These are phyloP conservation scores for Oeneis ivallda DNA, from an alignment of 2,888 invertebrate species.

Conservation along the genomic window DNA sequence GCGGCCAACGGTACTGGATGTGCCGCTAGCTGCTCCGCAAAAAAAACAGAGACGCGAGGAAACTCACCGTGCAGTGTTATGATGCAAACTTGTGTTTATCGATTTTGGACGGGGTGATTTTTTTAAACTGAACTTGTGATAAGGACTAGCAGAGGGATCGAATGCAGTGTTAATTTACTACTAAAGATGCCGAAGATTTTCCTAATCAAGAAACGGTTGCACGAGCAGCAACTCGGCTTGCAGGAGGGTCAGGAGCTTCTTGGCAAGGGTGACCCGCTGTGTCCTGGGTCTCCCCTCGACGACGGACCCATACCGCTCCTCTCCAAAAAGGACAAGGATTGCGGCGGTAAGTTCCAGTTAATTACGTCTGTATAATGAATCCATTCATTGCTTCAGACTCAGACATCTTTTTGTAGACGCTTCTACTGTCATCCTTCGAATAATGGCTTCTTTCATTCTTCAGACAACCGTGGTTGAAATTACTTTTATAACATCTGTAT, in stretches of 20 bases:
- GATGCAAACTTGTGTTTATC: conserved; percentile 69
- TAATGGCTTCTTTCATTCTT: conserved; percentile 37
- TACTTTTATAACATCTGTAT: background rate
- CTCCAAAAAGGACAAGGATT: conserved; percentile 77
- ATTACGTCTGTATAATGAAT: conserved; percentile 40
- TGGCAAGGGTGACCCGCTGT: conserved; percentile 83
- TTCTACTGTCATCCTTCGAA: conserved; percentile 40
- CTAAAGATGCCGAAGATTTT: conserved; percentile 95
- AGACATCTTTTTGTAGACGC: conserved; percentile 40
- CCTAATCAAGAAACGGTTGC: conserved; percentile 93
- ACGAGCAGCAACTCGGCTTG: conserved; percentile 93
- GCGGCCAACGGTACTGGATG: conserved; percentile 80
- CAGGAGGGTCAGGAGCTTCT: conserved; percentile 91
- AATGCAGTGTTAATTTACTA: conserved; percentile 71
- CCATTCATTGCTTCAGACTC: conserved; percentile 46
- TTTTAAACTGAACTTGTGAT: conserved; percentile 66
- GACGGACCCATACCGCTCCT: conserved; percentile 84
- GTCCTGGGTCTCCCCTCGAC: conserved; percentile 81
- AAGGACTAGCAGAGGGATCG: conserved; percentile 67
- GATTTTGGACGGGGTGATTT: conserved; percentile 55
- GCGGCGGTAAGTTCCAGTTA: conserved; percentile 61
- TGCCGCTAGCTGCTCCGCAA: conserved; percentile 74
- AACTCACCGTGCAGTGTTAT: conserved; percentile 76
- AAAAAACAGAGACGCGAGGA: conserved; percentile 74
- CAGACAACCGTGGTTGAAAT: background rate